phyloP scores from a whole-genome alignment of 2,113 vertebrate species.

The Anguilla japonica region DNA sequence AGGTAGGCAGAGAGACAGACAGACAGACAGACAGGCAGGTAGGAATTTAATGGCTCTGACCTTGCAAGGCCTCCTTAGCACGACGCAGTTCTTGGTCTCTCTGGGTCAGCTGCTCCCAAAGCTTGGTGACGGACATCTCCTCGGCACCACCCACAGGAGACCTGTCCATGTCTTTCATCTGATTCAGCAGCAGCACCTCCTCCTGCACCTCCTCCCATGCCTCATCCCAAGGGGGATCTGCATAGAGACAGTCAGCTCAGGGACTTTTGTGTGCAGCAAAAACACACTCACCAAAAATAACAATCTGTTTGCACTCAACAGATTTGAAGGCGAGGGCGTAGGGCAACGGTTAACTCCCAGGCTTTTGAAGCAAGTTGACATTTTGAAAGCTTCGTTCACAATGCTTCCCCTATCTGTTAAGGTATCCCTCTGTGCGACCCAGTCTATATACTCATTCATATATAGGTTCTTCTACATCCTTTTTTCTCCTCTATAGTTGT shows the following conservation, averaged over 20 bases:
- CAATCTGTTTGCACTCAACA: too few species aligned
- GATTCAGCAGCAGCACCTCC: conserved; percentile 91
- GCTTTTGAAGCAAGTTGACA: too few species aligned
- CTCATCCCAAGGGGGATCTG: not conserved
- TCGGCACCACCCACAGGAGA: conserved; percentile 80
- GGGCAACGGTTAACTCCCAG: too few species aligned
- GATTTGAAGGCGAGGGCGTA: too few species aligned
- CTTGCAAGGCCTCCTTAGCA: conserved; percentile 93
- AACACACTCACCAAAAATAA: too few species aligned
- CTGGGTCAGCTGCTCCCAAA: conserved; percentile 89
- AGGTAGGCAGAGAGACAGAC: not conserved
- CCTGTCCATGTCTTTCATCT: conserved; percentile 95
- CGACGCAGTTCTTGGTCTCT: conserved; percentile 92
- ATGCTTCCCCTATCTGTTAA: too few species aligned
- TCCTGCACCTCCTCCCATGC: conserved; percentile 94
- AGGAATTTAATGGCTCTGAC: conserved; percentile 61
- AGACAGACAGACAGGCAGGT: not conserved
- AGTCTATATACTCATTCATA: too few species aligned
- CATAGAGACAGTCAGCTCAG: not conserved
- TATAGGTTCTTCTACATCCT: too few species aligned
- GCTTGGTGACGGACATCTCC: conserved; percentile 86
- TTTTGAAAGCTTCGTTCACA: too few species aligned
- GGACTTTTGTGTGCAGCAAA: not conserved
- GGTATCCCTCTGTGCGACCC: too few species aligned
- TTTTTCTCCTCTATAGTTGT: too few species aligned